Percentiles rank a stretch among this genome's conserved stretches.
Conservation (phyloP, 2,888 invertebrate species). For the Sinopyrophorus schimmeli region DNA sequence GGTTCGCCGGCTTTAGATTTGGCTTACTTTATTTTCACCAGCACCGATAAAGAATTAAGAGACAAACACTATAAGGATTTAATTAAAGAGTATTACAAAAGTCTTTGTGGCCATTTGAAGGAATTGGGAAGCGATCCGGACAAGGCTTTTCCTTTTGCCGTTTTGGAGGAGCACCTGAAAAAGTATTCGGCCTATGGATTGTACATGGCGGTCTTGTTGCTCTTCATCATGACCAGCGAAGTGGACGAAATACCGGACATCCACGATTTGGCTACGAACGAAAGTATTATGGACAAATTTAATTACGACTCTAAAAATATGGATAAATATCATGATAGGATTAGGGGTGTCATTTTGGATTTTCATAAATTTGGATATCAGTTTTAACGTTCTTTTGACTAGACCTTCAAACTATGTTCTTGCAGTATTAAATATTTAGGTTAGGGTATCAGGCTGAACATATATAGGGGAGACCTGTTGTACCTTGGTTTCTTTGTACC, state of each 20-base stretch:
- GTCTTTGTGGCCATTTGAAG: conserved; percentile 33
- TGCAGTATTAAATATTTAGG: no score
- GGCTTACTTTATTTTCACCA: conserved; percentile 43
- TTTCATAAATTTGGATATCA: conserved; percentile 11
- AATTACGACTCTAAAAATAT: not conserved
- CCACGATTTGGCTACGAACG: not conserved
- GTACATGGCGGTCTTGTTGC: conserved; percentile 36
- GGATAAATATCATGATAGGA: conserved; percentile 1
- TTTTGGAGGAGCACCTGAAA: conserved; percentile 41
- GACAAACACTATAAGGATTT: conserved; percentile 38
- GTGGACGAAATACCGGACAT: conserved; percentile 17
- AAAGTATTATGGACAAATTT: not conserved
- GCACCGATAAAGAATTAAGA: conserved; percentile 41
- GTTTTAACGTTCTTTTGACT: conserved; percentile 1
- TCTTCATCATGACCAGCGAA: conserved; percentile 16
- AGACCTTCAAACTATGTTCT: no score
- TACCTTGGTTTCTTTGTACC: no score
- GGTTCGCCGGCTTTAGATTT: conserved; percentile 44
- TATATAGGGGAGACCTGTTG: no score
- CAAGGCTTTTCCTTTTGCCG: conserved; percentile 41
- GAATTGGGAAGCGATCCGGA: conserved; percentile 41
- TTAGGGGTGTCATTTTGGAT: conserved; percentile 12
- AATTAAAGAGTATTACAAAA: conserved; percentile 40
- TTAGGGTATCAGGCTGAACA: no score
- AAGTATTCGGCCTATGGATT: conserved; percentile 40